Evolutionary conservation across 2,113 vertebrate genomes (phyloP).

Genomic region (Limanda limanda): DNA sequence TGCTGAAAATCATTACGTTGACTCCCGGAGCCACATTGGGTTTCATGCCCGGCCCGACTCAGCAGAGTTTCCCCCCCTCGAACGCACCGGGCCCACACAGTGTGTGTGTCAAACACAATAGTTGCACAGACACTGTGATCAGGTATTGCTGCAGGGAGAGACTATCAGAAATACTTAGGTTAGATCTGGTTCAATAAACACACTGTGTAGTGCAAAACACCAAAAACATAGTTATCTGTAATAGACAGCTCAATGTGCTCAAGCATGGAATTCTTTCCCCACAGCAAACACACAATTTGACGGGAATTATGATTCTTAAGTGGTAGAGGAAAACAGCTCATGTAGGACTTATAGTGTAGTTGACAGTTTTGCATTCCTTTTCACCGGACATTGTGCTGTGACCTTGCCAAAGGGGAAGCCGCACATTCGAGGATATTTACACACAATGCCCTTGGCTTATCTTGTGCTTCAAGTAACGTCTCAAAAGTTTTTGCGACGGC

Average conservation of each 20-base stretch:
- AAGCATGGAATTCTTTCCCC: conserved; percentile 12
- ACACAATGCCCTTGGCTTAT: conserved; percentile 5
- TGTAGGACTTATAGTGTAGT: background rate
- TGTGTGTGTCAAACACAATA: conserved; percentile 74
- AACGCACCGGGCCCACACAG: conserved; percentile 62
- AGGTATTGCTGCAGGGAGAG: conserved; percentile 46
- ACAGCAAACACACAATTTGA: conserved; percentile 37
- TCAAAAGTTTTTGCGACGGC: background rate
- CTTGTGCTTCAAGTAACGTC: background rate
- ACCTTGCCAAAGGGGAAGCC: conserved; percentile 23
- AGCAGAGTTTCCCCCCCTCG: conserved; percentile 44
- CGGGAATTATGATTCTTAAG: conserved; percentile 45
- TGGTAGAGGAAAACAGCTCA: conserved; percentile 39
- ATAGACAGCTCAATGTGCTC: conserved; percentile 1
- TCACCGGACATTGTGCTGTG: conserved; percentile 18
- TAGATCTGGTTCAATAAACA: conserved; percentile 41
- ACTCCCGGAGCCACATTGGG: conserved; percentile 65
- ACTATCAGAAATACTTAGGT: conserved; percentile 49
- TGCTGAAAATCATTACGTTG: conserved; percentile 76
- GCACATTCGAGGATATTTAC: conserved; percentile 5
- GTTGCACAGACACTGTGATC: conserved; percentile 52
- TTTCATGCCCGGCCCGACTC: conserved; percentile 64
- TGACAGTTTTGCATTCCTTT: conserved; percentile 38
- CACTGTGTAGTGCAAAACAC: conserved; percentile 19
- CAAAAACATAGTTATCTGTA: background rate